Evolutionary conservation across 92 coral and sea anemone genomes (phyloP).

Genomic region (Actinostola sp.): DNA sequence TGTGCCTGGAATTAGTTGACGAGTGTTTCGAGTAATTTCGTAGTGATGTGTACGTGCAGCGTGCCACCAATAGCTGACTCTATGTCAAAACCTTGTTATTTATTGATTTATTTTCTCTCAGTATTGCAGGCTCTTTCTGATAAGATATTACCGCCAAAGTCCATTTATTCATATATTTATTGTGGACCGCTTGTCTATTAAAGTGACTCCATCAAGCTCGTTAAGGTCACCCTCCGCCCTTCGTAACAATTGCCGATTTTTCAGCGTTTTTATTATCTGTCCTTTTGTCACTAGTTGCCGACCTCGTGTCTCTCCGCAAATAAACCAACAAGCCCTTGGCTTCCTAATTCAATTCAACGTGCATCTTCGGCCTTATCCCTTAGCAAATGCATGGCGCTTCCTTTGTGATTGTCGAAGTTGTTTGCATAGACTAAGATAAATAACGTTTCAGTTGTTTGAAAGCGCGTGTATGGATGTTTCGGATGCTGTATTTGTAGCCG

Average conservation of each 20-base stretch:
- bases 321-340: background rate
- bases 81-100: too few species aligned
- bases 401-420: background rate
- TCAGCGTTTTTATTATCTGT: background rate
- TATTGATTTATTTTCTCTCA: too few species aligned
- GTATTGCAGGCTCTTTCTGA: too few species aligned
- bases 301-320: conserved; percentile 5
- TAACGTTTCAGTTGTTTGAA: background rate
- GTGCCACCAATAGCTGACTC: too few species aligned
- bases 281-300: background rate
- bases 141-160: too few species aligned
- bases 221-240: background rate
- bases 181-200: background rate
- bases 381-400: conserved; percentile 4
- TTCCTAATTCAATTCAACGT: background rate
- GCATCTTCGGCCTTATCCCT: background rate
- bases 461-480: background rate
- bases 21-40: too few species aligned
- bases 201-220: background rate
- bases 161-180: too few species aligned
- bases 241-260: background rate
- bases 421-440: background rate
- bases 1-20: too few species aligned
- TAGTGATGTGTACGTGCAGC: too few species aligned
- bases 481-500: background rate